Evolutionary conservation across 37 sponge, comb jelly and placozoan species (phyloP).

Genomic region (Hormiphora californensis): DNA sequence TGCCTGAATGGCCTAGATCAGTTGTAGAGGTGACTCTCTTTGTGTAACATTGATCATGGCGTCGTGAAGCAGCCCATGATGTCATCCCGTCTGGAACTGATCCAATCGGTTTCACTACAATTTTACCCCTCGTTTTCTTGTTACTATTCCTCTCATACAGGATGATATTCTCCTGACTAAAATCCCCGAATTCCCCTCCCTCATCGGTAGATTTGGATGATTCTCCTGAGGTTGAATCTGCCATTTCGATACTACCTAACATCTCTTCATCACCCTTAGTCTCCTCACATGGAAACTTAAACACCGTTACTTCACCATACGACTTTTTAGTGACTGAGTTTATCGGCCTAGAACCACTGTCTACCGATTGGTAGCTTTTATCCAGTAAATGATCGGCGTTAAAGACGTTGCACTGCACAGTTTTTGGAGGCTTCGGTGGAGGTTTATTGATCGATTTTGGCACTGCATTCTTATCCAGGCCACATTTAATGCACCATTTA

Average conservation of each 20-base stretch:
- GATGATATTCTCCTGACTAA: not conserved
- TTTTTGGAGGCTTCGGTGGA: no score
- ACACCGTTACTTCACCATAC: slow-evolving; percentile 10
- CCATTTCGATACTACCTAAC: not conserved
- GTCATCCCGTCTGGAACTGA: not conserved
- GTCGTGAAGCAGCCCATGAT: not conserved
- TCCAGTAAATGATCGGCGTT: slow-evolving; percentile 29
- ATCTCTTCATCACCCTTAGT: not conserved
- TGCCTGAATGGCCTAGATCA: no score
- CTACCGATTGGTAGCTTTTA: not conserved
- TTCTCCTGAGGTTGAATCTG: not conserved
- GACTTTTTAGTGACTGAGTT: not conserved
- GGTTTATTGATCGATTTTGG: no score
- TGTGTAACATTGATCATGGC: no score
- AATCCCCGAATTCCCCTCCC: not conserved
- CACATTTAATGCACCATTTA: slow-evolving; percentile 25
- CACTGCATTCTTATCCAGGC: not conserved
- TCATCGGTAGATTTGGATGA: not conserved
- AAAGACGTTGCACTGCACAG: not conserved
- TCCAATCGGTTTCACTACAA: not conserved
- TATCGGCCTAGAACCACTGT: not conserved
- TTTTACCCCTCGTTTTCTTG: slow-evolving; percentile 3
- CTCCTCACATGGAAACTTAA: not conserved
- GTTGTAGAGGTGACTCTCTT: no score
- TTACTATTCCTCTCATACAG: not conserved